A percentile compares a stretch with the other conserved stretches of the same genome.
These are phyloP conservation scores for Augochlora pura DNA, from an alignment of 1,140 invertebrate species.

Conservation along the genomic window DNA sequence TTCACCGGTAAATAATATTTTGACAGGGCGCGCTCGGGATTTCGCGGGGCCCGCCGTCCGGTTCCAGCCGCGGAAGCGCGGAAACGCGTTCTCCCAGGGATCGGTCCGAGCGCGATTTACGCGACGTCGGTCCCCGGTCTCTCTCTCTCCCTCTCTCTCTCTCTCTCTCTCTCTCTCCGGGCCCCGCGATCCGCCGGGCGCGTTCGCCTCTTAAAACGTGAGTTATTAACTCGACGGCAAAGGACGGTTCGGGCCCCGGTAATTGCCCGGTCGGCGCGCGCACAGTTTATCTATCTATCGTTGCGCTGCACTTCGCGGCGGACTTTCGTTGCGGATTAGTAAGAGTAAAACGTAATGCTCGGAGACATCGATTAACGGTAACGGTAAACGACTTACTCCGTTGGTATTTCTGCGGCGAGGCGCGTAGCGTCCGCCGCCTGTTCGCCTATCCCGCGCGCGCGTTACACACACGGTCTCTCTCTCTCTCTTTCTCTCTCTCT, in stretches of 20 bases:
- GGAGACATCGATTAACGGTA: conserved; percentile 74
- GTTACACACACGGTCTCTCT: too few relatives aligned
- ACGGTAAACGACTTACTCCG: conserved; percentile 69
- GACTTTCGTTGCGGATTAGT: conserved; percentile 74
- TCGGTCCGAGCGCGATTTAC: too few relatives aligned
- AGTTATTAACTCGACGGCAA: conserved; percentile 51
- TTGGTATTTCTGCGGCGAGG: conserved; percentile 45
- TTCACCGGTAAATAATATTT: too few relatives aligned
- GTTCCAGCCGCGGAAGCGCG: too few relatives aligned
- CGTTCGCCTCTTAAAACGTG: not conserved
- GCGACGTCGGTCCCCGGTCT: too few relatives aligned
- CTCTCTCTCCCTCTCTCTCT: too few relatives aligned
- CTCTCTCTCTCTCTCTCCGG: too few relatives aligned
- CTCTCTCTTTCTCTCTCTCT: too few relatives aligned
- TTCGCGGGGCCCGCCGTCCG: too few relatives aligned
- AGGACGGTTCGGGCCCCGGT: conserved; percentile 34
- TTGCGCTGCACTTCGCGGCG: conserved; percentile 47
- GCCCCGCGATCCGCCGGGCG: too few relatives aligned
- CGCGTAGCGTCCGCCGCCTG: conserved; percentile 37
- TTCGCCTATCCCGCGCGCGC: not conserved
- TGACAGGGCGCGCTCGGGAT: too few relatives aligned
- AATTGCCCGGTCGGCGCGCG: conserved; percentile 53
- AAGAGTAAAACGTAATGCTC: conserved; percentile 73
- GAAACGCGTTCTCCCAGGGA: too few relatives aligned
- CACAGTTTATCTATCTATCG: conserved; percentile 63